Base-by-base conservation (phyloP, 2,888 invertebrate species). In the Sturmia bella region DNA sequence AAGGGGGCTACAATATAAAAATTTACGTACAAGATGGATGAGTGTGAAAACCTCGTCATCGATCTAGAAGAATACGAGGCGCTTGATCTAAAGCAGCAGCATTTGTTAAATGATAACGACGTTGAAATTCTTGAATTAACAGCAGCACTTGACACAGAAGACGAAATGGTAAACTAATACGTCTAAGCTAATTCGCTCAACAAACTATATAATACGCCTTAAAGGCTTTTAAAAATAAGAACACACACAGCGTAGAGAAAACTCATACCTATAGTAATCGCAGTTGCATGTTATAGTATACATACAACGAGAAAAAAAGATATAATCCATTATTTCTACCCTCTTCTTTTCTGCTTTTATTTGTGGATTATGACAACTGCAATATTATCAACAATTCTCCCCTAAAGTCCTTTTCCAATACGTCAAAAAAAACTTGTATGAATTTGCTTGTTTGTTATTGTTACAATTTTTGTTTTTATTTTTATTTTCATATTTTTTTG, bases 31-130 rank as follows among this genome's bases (percentile, higher is more conserved):
- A 91, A 91, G 87, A 91, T 91, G 91, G 91, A 91, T 90, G 91
- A 91, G 89, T 91, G 91, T 88, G 91, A 91, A 87, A 91, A 91
- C 87, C 89, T 89, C 87, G 87, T 90, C 87, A 89, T 90, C 87
- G 88, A 89, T 87, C 85, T 89, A 88, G 89, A 88, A 87, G 85
- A 84, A 87, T 89, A 89, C 89, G 85, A 85, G 83, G 88, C 87
- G 86, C 69, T 84, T 75, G 80, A 81, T 80, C 59, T 85, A 83
- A 84, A 85, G 85, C 84, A 85, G 81, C 84, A 85, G 79, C 84
- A 84, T 39, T 74, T 78, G 77, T 72, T 84, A 83, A 85, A 85
- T 85, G 85, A 84, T 84, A 84, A 84, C 84, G 83, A 83, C 77
- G 84, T 83, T 75, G 83, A 86, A 84, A 68, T 85, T 72, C 56